Evolutionary conservation across 1,140 invertebrate genomes (phyloP).

Genomic region (Aleiodes sp.): DNA sequence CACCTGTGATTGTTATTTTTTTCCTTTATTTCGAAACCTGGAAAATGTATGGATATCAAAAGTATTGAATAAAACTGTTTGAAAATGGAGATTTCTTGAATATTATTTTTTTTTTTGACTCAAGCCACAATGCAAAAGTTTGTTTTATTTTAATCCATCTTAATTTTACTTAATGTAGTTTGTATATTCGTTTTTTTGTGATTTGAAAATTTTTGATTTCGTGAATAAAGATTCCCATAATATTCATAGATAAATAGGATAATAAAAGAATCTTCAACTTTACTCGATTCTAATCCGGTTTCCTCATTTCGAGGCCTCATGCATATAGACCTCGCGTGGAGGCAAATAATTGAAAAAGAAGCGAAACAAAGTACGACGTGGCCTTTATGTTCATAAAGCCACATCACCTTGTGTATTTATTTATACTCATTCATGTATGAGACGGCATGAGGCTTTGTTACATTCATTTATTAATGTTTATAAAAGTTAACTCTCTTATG

Average conservation of each 20-base stretch:
- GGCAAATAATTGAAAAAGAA: neutral
- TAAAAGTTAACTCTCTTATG: too few species aligned
- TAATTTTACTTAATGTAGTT: too few species aligned
- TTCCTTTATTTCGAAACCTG: neutral
- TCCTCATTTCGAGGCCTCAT: neutral
- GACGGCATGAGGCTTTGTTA: too few species aligned
- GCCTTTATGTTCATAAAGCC: too few species aligned
- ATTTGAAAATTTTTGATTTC: too few species aligned
- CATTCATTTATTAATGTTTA: too few species aligned
- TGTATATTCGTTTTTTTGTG: too few species aligned
- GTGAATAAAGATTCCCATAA: too few species aligned
- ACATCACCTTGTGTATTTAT: neutral
- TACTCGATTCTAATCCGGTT: neutral
- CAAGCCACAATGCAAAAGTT: neutral
- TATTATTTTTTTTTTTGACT: neutral
- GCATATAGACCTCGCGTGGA: neutral
- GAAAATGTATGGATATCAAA: neutral
- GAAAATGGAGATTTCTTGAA: too few species aligned
- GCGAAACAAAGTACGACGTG: neutral
- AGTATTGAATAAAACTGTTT: slow-evolving; percentile 1
- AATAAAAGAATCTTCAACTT: neutral
- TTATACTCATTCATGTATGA: too few species aligned
- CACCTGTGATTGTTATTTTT: neutral
- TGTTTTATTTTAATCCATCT: too few species aligned
- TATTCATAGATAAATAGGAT: too few species aligned